These are phyloP conservation scores for Torymus texanus DNA, from an alignment of 2,888 invertebrate genomes.

Conservation along the genomic window DNA sequence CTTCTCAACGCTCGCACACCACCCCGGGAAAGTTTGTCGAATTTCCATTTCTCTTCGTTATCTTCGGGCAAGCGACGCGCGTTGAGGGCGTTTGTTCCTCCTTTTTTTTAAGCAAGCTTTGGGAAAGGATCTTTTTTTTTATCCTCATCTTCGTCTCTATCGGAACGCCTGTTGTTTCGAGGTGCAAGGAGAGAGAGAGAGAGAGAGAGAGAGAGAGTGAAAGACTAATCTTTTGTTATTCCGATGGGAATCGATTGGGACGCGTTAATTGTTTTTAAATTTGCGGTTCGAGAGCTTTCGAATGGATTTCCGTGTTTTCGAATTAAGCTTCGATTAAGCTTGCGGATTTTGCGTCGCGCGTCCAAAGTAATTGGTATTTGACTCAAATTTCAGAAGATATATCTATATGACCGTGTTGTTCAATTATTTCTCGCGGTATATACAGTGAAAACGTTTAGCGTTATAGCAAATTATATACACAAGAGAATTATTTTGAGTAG, in stretches of 20 bases:
- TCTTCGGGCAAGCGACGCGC: conserved; percentile 2
- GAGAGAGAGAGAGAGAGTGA: not conserved
- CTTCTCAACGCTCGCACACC: not conserved
- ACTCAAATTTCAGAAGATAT: too few species aligned
- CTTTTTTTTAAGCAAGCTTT: not conserved
- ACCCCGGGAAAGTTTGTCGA: conserved; percentile 41
- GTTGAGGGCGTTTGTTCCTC: not conserved
- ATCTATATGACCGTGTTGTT: too few species aligned
- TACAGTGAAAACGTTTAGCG: too few species aligned
- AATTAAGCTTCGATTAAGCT: too few species aligned
- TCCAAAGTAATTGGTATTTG: too few species aligned
- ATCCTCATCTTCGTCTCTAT: not conserved
- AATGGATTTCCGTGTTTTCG: too few species aligned
- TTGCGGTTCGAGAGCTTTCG: not conserved
- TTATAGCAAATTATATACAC: too few species aligned
- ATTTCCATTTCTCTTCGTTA: conserved; percentile 55
- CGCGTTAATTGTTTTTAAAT: conserved; percentile 20
- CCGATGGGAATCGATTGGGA: not conserved
- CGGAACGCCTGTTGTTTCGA: not conserved
- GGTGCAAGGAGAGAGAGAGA: not conserved
- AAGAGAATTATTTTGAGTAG: too few species aligned
- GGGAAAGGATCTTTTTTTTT: not conserved
- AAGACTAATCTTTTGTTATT: conserved; percentile 20
- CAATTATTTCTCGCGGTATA: too few species aligned
- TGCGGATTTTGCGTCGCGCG: too few species aligned